Percentiles rank a stretch among this genome's conserved stretches.
These are phyloP conservation scores for Gari tellinella DNA, from an alignment of 2,888 invertebrate genomes.

Conservation along the genomic window DNA sequence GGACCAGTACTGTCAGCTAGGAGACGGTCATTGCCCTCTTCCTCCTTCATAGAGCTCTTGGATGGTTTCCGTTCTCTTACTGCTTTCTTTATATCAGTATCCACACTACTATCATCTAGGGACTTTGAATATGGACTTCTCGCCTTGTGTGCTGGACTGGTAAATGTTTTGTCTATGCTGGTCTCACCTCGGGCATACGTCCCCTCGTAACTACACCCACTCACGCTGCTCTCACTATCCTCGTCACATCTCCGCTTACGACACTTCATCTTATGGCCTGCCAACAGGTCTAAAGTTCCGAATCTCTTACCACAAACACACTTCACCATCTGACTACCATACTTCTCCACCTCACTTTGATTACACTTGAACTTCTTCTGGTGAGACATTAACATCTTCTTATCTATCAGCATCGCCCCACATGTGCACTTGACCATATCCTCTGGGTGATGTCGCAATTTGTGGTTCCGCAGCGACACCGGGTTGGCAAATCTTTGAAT, in stretches of 20 bases:
- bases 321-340: conserved; percentile 27
- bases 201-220: too few relatives aligned
- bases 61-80: too few relatives aligned
- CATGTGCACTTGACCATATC: conserved; percentile 55
- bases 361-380: conserved; percentile 52
- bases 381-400: conserved; percentile 50
- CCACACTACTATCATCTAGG: too few relatives aligned
- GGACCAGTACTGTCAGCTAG: too few relatives aligned
- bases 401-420: conserved; percentile 50
- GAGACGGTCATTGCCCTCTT: too few relatives aligned
- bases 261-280: conserved; percentile 43
- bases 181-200: too few relatives aligned
- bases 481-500: conserved; percentile 52
- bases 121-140: too few relatives aligned
- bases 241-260: conserved; percentile 25
- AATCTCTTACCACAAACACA: conserved; percentile 58
- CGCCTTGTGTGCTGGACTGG: too few relatives aligned
- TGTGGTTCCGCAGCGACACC: conserved; percentile 54
- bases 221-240: too few relatives aligned
- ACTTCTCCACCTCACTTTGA: background rate
- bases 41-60: too few relatives aligned
- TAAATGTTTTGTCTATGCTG: too few relatives aligned
- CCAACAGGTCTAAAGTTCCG: conserved; percentile 19
- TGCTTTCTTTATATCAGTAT: too few relatives aligned
- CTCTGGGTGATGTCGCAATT: conserved; percentile 37